phyloP scores from a whole-genome alignment of 1,140 invertebrate species.

The Parasteatoda tepidariorum region DNA sequence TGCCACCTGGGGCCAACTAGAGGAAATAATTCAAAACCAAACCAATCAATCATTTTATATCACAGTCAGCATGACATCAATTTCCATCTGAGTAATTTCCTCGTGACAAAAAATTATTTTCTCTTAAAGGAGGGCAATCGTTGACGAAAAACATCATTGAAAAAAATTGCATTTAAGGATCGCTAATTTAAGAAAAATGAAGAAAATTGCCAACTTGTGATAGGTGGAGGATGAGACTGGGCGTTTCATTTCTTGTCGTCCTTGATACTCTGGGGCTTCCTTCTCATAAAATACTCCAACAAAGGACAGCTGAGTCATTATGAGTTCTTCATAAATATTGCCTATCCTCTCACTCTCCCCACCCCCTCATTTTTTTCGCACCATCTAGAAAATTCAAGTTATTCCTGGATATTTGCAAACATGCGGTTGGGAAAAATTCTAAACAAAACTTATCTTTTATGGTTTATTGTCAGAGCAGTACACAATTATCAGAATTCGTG shows the following conservation, averaged over 20 bases:
- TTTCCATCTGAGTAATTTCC: too few relatives aligned
- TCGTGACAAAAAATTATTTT: too few relatives aligned
- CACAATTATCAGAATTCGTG: background rate
- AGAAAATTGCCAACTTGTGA: too few relatives aligned
- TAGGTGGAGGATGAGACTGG: background rate
- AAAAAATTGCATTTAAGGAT: too few relatives aligned
- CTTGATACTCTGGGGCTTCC: slow-evolving; percentile 28
- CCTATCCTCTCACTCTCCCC: slow-evolving; percentile 3
- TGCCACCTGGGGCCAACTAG: too few relatives aligned
- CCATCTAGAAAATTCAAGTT: background rate
- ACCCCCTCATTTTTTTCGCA: background rate
- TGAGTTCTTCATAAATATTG: slow-evolving; percentile 43
- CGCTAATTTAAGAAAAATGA: too few relatives aligned
- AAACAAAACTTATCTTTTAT: background rate
- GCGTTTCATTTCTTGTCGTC: slow-evolving; percentile 15
- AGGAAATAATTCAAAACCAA: too few relatives aligned
- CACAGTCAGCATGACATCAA: too few relatives aligned
- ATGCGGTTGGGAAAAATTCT: background rate
- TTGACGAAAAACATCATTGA: too few relatives aligned
- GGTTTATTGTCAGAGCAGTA: background rate
- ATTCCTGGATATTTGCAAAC: background rate
- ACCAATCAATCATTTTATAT: too few relatives aligned
- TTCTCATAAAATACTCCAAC: slow-evolving; percentile 7
- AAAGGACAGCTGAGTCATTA: slow-evolving; percentile 48
- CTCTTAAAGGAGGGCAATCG: too few relatives aligned